Percentiles rank a stretch among this genome's conserved stretches.
phyloP scores from a whole-genome alignment of 2,113 vertebrate genomes.

The Ammodytes dubius region DNA sequence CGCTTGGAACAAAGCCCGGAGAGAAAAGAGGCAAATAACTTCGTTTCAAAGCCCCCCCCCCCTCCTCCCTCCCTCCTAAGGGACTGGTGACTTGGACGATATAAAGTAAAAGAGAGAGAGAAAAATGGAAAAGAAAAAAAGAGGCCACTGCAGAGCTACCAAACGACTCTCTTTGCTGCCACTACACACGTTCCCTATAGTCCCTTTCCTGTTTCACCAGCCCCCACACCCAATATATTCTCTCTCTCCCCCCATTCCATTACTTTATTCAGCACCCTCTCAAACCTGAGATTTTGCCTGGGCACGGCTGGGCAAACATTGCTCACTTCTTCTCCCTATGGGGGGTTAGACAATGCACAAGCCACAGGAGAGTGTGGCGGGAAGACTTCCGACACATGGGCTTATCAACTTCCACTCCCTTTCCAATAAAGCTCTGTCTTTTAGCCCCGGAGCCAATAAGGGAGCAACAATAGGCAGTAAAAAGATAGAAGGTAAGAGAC shows the following conservation, averaged over 20 bases:
- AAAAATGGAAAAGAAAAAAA: slow-evolving; percentile 9
- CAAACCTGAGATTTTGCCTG: slow-evolving; percentile 13
- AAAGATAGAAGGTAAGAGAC: neutral
- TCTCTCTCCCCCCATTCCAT: slow-evolving; percentile 16
- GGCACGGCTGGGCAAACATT: slow-evolving; percentile 29
- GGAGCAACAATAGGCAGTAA: slow-evolving; percentile 11
- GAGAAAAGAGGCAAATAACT: slow-evolving; percentile 52
- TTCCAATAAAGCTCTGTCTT: slow-evolving; percentile 31
- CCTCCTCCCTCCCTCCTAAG: neutral
- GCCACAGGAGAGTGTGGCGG: slow-evolving; percentile 37
- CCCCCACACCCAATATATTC: slow-evolving; percentile 29
- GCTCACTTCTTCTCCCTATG: slow-evolving; percentile 33
- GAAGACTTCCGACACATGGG: slow-evolving; percentile 24
- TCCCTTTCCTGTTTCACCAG: slow-evolving; percentile 31
- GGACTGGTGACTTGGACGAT: slow-evolving; percentile 48
- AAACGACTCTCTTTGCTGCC: slow-evolving; percentile 44
- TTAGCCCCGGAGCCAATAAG: slow-evolving; percentile 30
- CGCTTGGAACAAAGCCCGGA: slow-evolving; percentile 44
- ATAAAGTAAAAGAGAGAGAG: slow-evolving; percentile 6
- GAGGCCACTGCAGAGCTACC: slow-evolving; percentile 27
- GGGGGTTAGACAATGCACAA: slow-evolving; percentile 24
- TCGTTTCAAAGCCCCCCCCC: slow-evolving; percentile 46
- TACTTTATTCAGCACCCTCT: slow-evolving; percentile 63
- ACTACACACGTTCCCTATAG: slow-evolving; percentile 37
- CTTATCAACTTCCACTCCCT: slow-evolving; percentile 42